phyloP scores from a whole-genome alignment of 2,888 invertebrate genomes.

The Itoplectis maculator region DNA sequence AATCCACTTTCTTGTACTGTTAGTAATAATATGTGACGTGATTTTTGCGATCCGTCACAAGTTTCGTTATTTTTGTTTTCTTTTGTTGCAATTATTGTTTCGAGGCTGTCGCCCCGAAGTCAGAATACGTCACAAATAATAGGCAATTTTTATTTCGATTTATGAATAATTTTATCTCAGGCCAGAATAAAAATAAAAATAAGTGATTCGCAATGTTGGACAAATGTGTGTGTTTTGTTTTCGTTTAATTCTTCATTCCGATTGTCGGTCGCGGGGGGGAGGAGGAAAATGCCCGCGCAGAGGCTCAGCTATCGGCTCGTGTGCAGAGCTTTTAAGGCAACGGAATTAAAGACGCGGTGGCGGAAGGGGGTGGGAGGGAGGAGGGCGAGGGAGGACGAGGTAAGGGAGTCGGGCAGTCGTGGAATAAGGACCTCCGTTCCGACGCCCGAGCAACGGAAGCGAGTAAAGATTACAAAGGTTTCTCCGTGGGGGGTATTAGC shows the following conservation, averaged over 20 bases:
- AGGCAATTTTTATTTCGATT: too few species aligned
- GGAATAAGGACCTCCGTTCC: slow-evolving; percentile 64
- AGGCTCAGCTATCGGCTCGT: slow-evolving; percentile 56
- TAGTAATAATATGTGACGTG: too few species aligned
- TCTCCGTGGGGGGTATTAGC: slow-evolving; percentile 64
- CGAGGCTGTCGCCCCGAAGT: too few species aligned
- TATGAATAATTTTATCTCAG: neutral
- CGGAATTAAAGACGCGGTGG: slow-evolving; percentile 62
- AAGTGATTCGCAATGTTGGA: neutral
- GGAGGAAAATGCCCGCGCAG: slow-evolving; percentile 1
- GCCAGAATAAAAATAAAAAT: neutral
- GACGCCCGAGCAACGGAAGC: slow-evolving; percentile 60
- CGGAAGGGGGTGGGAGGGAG: slow-evolving; percentile 32
- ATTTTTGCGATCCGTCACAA: too few species aligned
- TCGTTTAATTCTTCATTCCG: neutral
- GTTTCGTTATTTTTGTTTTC: too few species aligned
- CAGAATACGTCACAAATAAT: too few species aligned
- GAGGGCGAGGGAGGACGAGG: slow-evolving; percentile 62
- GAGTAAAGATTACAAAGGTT: slow-evolving; percentile 68
- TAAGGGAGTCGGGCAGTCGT: too few species aligned
- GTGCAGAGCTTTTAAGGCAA: slow-evolving; percentile 60
- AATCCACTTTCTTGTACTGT: too few species aligned
- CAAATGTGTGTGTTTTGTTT: neutral
- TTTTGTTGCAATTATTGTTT: too few species aligned
- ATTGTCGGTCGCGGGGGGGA: neutral